phyloP scores from a whole-genome alignment of 2,888 invertebrate species.

The Pycnomerus fuliginosus region DNA sequence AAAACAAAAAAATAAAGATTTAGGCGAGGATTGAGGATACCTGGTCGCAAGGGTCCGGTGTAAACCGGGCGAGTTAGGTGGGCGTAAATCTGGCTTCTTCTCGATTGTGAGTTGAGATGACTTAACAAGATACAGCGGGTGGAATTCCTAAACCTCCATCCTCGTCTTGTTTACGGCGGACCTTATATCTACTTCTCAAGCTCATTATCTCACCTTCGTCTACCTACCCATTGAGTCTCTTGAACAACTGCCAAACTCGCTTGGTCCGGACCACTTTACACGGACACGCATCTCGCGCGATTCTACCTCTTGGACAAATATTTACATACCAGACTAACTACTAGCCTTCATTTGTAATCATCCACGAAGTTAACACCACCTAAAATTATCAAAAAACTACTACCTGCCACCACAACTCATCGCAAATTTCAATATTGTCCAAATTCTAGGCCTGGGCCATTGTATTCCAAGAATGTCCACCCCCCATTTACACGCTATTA shows the following conservation, averaged over 20 bases:
- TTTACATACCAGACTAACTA: conserved; percentile 48
- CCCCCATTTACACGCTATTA: conserved; percentile 47
- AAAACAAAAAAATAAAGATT: neutral
- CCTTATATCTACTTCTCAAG: conserved; percentile 40
- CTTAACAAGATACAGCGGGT: conserved; percentile 53
- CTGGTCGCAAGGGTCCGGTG: conserved; percentile 23
- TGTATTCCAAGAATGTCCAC: conserved; percentile 45
- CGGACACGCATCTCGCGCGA: conserved; percentile 30
- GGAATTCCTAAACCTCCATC: conserved; percentile 49
- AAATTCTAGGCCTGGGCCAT: conserved; percentile 15
- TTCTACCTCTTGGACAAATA: conserved; percentile 46
- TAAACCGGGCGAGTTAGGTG: conserved; percentile 26
- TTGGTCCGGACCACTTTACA: conserved; percentile 36
- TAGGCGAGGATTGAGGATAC: no score
- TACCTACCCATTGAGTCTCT: conserved; percentile 44
- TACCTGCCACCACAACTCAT: conserved; percentile 4
- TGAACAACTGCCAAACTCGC: conserved; percentile 48
- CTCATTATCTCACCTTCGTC: conserved; percentile 53
- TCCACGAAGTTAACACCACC: conserved; percentile 40
- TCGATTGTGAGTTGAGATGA: conserved; percentile 49
- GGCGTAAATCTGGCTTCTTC: conserved; percentile 34
- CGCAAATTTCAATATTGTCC: no score
- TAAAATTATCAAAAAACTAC: conserved; percentile 32
- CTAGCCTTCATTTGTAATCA: conserved; percentile 44
- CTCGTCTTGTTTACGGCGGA: conserved; percentile 32